phyloP scores from a whole-genome alignment of 2,113 vertebrate genomes.

The Elgaria multicarinata region DNA sequence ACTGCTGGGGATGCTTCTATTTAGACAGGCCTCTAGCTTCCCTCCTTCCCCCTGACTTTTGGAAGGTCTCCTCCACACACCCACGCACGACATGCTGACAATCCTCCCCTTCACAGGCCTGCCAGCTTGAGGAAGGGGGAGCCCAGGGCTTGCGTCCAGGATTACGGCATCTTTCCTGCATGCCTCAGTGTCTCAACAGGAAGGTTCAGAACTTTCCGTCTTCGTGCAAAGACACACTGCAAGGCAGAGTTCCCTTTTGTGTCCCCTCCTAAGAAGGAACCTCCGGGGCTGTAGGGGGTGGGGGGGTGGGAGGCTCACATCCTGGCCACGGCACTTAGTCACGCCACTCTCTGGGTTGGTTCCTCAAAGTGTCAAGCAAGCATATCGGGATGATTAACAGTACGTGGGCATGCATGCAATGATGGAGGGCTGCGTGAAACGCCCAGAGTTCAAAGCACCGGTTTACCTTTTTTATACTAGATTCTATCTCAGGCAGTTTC shows the following conservation, averaged over 20 bases:
- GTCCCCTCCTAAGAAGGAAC: background rate
- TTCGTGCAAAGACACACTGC: background rate
- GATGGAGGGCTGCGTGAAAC: background rate
- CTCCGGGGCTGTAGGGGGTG: too few species aligned
- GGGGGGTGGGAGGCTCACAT: background rate
- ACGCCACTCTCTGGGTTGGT: background rate
- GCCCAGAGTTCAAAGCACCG: background rate
- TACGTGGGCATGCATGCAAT: rapidly evolving
- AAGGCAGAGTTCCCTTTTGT: background rate
- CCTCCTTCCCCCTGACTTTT: slow-evolving; percentile 16
- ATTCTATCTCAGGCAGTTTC: background rate
- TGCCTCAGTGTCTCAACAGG: slow-evolving; percentile 74
- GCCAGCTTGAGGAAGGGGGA: slow-evolving; percentile 60
- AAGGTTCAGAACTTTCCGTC: slow-evolving; percentile 65
- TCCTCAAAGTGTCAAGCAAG: background rate
- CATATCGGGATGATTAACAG: background rate
- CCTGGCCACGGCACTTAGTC: background rate
- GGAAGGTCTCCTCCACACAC: slow-evolving; percentile 40
- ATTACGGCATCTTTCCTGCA: slow-evolving; percentile 81
- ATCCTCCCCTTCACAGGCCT: slow-evolving; percentile 79
- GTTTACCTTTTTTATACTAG: background rate
- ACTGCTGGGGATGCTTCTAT: too few species aligned
- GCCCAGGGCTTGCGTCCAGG: slow-evolving; percentile 67
- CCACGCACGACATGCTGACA: slow-evolving; percentile 68
- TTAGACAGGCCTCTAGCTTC: background rate